phyloP scores from a whole-genome alignment of 64 coral and sea anemone genomes.

The Stichodactyla mertensii region DNA sequence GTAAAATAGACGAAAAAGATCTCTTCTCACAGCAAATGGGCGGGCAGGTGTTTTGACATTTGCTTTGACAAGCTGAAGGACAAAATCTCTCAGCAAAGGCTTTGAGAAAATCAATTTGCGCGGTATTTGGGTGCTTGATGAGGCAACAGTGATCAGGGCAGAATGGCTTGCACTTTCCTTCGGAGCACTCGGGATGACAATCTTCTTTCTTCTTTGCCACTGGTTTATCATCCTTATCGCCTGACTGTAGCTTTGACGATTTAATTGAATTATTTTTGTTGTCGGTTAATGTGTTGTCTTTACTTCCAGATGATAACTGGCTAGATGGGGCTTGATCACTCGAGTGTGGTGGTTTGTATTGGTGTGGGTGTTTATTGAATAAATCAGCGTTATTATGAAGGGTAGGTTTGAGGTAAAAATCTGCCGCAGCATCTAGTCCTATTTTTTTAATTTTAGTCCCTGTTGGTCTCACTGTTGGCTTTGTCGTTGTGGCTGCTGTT shows the following conservation, averaged over 20 bases:
- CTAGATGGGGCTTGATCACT: not conserved
- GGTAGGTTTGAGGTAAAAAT: conserved; percentile 35
- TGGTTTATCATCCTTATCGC: not conserved
- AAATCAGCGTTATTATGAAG: not conserved
- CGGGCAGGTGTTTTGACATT: conserved; percentile 65
- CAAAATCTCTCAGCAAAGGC: conserved; percentile 64
- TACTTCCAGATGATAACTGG: not conserved
- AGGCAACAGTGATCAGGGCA: conserved; percentile 63
- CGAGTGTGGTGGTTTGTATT: not conserved
- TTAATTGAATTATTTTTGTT: not conserved
- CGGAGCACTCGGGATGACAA: conserved; percentile 43
- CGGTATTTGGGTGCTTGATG: conserved; percentile 9
- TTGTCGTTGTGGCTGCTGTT: conserved; percentile 12
- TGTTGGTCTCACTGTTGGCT: not conserved
- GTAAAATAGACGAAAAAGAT: conserved; percentile 19
- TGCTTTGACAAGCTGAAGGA: conserved; percentile 46
- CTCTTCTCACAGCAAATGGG: conserved; percentile 69
- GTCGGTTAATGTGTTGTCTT: not conserved
- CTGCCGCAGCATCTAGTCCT: not conserved
- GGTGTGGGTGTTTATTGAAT: not conserved
- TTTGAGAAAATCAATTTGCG: conserved; percentile 48
- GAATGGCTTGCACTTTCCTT: conserved; percentile 27
- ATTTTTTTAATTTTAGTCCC: conserved; percentile 12
- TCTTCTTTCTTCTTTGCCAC: not conserved
- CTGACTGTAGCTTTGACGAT: not conserved